Percentiles rank a stretch among this genome's conserved stretches.
Evolutionary conservation across 2,888 invertebrate genomes (phyloP).

Genomic region (Tuta absoluta): DNA sequence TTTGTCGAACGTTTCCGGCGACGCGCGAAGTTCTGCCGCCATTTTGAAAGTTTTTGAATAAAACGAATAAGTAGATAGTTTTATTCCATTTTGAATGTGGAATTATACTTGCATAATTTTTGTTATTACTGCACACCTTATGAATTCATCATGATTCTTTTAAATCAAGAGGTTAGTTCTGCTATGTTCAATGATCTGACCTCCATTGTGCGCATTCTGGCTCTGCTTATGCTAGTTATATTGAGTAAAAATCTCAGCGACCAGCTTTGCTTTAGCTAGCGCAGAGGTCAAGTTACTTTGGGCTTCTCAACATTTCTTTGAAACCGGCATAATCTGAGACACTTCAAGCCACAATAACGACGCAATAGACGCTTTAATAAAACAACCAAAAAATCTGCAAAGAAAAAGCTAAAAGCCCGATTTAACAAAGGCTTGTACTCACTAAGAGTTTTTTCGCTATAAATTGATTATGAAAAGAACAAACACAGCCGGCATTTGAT

Average conservation of each 20-base stretch:
- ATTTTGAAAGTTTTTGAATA: constrained; percentile 16
- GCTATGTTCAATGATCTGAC: no score
- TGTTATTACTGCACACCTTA: neutral
- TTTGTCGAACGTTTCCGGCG: constrained; percentile 12
- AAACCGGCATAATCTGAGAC: no score
- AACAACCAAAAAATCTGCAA: neutral
- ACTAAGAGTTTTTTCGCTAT: neutral
- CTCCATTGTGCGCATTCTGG: no score
- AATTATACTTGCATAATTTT: neutral
- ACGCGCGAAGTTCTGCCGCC: neutral
- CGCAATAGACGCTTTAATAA: neutral
- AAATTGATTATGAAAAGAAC: constrained; percentile 20
- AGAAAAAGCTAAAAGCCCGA: neutral
- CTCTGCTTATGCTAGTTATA: no score
- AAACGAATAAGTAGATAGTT: no score
- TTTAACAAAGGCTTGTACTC: neutral
- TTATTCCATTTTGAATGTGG: neutral
- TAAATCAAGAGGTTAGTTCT: no score
- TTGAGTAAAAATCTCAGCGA: no score
- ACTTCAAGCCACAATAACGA: no score
- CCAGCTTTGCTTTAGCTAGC: no score
- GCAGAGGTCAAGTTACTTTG: no score
- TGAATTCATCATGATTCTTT: neutral
- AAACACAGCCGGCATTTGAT: constrained; percentile 19
- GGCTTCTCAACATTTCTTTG: no score